phyloP scores from a whole-genome alignment of 2,888 invertebrate species.

The Drosophila parthenogenetica region DNA sequence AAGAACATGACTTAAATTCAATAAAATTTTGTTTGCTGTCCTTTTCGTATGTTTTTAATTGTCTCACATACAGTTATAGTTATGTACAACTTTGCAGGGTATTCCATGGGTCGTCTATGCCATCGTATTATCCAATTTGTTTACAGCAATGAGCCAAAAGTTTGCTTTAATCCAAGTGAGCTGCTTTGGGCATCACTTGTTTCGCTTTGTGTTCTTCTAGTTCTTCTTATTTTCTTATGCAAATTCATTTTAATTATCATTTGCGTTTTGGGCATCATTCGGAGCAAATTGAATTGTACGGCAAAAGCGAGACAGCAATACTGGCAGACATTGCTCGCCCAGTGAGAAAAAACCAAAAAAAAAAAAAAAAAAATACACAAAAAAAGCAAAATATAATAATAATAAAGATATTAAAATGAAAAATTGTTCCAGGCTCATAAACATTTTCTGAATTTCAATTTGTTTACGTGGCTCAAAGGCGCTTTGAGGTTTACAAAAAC shows the following conservation, averaged over 20 bases:
- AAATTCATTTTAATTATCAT: slow-evolving; percentile 78
- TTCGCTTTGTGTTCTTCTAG: slow-evolving; percentile 31
- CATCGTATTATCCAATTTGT: slow-evolving; percentile 1
- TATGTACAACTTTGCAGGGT: slow-evolving; percentile 19
- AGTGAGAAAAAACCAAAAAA: too few relatives aligned
- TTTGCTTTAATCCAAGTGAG: slow-evolving; percentile 36
- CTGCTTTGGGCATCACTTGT: slow-evolving; percentile 36
- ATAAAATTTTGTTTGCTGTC: too few relatives aligned
- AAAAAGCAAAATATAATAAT: slow-evolving; percentile 31
- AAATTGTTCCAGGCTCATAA: slow-evolving; percentile 50
- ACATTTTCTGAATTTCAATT: slow-evolving; percentile 76
- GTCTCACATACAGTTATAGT: too few relatives aligned
- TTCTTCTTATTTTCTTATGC: slow-evolving; percentile 62
- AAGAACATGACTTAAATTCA: too few relatives aligned
- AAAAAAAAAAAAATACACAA: background rate
- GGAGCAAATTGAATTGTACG: slow-evolving; percentile 66
- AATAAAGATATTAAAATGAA: slow-evolving; percentile 49
- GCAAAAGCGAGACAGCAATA: slow-evolving; percentile 11
- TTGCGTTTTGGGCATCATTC: slow-evolving; percentile 51
- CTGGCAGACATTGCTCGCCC: too few relatives aligned
- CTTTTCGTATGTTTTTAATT: too few relatives aligned
- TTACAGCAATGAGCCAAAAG: slow-evolving; percentile 21
- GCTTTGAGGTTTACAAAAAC: slow-evolving; percentile 47
- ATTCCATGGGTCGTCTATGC: slow-evolving; percentile 1
- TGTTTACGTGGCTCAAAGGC: slow-evolving; percentile 51